A percentile compares a stretch with the other conserved stretches of the same genome.
Evolutionary conservation across 2,888 invertebrate species (phyloP).

Genomic region (Scotopteryx bipunctaria): DNA sequence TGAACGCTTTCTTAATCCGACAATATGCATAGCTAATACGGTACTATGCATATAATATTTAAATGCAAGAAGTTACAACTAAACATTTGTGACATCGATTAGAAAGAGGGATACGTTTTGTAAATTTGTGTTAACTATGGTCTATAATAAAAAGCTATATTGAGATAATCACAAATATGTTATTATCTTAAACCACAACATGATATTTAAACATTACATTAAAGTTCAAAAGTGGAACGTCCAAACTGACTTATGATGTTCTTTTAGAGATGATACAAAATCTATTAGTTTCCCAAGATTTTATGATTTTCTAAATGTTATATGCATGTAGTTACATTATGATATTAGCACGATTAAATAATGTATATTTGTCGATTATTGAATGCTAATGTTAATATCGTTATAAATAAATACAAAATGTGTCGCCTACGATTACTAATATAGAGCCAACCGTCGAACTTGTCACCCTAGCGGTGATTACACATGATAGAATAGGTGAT

Average conservation of each 20-base stretch:
- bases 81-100: constrained; percentile 23
- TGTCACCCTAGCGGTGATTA: constrained; percentile 21
- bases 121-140: constrained; percentile 34
- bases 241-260: constrained; percentile 25
- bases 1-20: constrained; percentile 15
- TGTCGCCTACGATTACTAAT: constrained; percentile 30
- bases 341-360: constrained; percentile 31
- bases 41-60: constrained; percentile 18
- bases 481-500: constrained; percentile 14
- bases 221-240: constrained; percentile 33
- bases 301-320: constrained; percentile 24
- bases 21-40: constrained; percentile 15
- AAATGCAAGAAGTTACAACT: constrained; percentile 27
- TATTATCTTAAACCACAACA: constrained; percentile 35
- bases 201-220: constrained; percentile 35
- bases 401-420: constrained; percentile 35
- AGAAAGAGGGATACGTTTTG: constrained; percentile 35
- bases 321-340: constrained; percentile 19
- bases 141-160: constrained; percentile 40
- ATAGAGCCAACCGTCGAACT: constrained; percentile 30
- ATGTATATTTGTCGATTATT: constrained; percentile 38
- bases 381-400: constrained; percentile 35
- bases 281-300: constrained; percentile 29
- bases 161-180: constrained; percentile 39
- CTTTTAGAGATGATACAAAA: constrained; percentile 26